A percentile compares a stretch with the other conserved stretches of the same genome.
phyloP scores from a whole-genome alignment of 2,888 invertebrate genomes.

The Troglohyphantes excavatus region DNA sequence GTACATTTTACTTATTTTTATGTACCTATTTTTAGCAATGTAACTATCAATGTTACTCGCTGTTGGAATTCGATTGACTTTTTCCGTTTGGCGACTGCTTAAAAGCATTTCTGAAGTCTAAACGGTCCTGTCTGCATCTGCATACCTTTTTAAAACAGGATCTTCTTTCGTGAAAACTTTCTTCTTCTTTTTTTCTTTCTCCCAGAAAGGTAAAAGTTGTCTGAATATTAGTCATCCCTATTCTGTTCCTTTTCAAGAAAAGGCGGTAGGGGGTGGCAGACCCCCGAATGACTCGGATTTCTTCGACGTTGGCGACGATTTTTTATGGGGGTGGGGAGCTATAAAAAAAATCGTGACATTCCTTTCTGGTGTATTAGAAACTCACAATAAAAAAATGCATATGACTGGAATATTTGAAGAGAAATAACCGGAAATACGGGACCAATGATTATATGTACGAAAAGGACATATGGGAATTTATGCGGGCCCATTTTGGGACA shows the following conservation, averaged over 20 bases:
- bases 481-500: background rate
- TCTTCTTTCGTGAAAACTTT: too few species aligned
- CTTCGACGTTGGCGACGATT: background rate
- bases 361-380: background rate
- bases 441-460: too few species aligned
- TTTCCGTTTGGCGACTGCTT: too few species aligned
- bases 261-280: background rate
- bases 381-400: background rate
- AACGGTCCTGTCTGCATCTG: too few species aligned
- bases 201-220: background rate
- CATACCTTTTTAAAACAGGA: too few species aligned
- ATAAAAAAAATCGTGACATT: background rate
- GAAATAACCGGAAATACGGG: background rate
- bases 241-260: background rate
- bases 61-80: too few species aligned
- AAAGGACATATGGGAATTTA: background rate
- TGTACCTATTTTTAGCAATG: too few species aligned
- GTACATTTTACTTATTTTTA: too few species aligned
- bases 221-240: background rate
- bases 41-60: too few species aligned
- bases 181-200: background rate
- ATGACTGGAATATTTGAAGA: background rate
- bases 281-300: background rate
- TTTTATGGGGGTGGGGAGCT: background rate
- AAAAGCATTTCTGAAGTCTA: too few species aligned